Evolutionary conservation across 1,140 invertebrate species (phyloP).

Genomic region (Coptotermes formosanus): DNA sequence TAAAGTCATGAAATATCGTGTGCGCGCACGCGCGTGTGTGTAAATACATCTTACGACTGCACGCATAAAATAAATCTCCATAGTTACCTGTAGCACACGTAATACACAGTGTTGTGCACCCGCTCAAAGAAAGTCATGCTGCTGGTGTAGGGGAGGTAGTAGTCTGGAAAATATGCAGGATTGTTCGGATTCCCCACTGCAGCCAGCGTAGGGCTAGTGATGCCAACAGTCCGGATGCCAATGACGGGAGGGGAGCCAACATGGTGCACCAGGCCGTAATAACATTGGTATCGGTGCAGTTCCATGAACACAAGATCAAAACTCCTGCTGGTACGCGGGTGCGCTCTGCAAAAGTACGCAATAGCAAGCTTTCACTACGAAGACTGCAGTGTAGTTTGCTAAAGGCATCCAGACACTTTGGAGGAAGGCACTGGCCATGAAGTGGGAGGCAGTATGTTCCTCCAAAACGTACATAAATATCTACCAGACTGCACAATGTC

Average conservation of each 20-base stretch:
- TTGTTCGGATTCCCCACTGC: conserved; percentile 27
- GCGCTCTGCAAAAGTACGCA: background rate
- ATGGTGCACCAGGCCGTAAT: background rate
- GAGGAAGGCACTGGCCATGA: too few relatives aligned
- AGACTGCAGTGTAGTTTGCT: too few relatives aligned
- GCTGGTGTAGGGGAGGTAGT: background rate
- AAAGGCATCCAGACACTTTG: too few relatives aligned
- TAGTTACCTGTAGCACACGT: conserved; percentile 20
- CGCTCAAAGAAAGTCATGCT: conserved; percentile 29
- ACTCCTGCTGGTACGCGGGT: background rate
- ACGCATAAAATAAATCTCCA: background rate
- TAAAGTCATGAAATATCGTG: too few relatives aligned
- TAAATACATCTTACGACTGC: too few relatives aligned
- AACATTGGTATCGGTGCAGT: background rate
- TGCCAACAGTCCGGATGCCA: background rate
- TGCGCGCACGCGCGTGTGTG: too few relatives aligned
- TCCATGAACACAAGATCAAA: background rate
- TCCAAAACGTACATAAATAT: too few relatives aligned
- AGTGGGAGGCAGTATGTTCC: too few relatives aligned
- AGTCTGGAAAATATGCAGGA: conserved; percentile 29
- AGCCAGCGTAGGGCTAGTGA: background rate
- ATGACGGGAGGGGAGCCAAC: background rate
- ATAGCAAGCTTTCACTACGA: too few relatives aligned
- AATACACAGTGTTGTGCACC: conserved; percentile 24
- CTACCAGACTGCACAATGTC: too few relatives aligned